Conservation (phyloP, 2,888 invertebrate species). For the Seira ritae region DNA sequence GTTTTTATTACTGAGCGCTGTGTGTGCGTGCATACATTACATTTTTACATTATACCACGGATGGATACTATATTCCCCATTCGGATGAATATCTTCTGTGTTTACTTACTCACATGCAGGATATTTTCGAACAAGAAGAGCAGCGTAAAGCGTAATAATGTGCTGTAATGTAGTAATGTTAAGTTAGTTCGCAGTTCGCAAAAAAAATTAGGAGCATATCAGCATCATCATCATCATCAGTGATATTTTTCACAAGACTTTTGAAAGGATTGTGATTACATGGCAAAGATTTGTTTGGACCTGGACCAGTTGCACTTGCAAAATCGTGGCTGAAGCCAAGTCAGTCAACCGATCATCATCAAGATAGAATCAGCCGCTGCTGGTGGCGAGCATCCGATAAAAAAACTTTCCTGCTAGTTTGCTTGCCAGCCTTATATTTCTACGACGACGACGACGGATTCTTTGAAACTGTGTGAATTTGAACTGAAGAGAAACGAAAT, state of each 20-base stretch:
- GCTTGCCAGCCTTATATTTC: no score
- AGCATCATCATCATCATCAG: not conserved
- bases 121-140: no score
- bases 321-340: constrained; percentile 27
- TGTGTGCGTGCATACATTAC: not conserved
- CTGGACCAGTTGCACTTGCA: constrained; percentile 35
- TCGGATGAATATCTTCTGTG: no score
- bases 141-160: no score
- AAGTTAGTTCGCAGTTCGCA: constrained; percentile 11
- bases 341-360: constrained; percentile 16
- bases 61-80: no score
- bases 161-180: not conserved
- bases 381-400: no score
- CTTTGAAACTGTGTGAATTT: no score
- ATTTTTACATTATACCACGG: not conserved
- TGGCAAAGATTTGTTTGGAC: constrained; percentile 11
- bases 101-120: no score
- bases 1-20: not conserved
- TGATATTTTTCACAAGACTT: not conserved
- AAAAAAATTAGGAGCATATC: not conserved
- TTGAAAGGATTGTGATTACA: not conserved
- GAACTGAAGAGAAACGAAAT: no score
- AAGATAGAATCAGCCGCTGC: constrained; percentile 11
- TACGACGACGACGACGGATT: no score
- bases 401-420: no score